A percentile compares a stretch with the other conserved stretches of the same genome.
phyloP scores from a whole-genome alignment of 2,113 vertebrate species.

The Tragulus kanchil region DNA sequence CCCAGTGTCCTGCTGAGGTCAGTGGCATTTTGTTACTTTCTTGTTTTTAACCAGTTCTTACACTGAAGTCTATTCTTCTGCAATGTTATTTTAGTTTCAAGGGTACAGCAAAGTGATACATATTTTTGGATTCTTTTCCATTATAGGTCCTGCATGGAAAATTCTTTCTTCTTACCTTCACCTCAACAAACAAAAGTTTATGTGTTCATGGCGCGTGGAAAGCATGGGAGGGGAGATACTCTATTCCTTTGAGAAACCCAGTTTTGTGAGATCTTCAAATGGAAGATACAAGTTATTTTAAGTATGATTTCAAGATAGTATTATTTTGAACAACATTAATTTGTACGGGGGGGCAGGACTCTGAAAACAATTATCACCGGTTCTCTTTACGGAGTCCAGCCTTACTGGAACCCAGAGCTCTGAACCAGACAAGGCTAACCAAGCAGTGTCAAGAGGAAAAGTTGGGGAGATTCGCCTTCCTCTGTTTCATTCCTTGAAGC shows the following conservation, averaged over 20 bases:
- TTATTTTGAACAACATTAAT: too few species aligned
- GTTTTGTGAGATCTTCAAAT: conserved; percentile 10
- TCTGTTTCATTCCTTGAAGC: not conserved
- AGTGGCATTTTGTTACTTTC: not conserved
- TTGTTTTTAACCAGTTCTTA: not conserved
- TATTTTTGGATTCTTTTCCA: not conserved
- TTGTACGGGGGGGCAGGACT: not conserved
- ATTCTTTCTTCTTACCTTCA: conserved; percentile 30
- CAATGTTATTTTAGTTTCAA: not conserved
- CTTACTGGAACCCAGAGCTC: not conserved
- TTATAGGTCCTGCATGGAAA: not conserved
- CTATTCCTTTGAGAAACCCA: not conserved
- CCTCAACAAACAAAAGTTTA: not conserved
- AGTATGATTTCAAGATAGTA: conserved; percentile 28
- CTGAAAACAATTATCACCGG: not conserved
- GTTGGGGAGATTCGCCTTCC: not conserved
- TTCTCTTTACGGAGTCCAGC: not conserved
- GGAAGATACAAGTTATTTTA: not conserved
- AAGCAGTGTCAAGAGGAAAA: not conserved
- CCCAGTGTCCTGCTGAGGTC: not conserved
- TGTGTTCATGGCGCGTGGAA: not conserved
- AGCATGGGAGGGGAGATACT: not conserved
- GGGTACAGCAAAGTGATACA: not conserved
- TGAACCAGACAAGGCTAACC: not conserved
- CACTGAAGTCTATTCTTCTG: not conserved